Evolutionary conservation across 2,797 vertebrate genomes (phyloP).

Genomic region (Nyctibius grandis): DNA sequence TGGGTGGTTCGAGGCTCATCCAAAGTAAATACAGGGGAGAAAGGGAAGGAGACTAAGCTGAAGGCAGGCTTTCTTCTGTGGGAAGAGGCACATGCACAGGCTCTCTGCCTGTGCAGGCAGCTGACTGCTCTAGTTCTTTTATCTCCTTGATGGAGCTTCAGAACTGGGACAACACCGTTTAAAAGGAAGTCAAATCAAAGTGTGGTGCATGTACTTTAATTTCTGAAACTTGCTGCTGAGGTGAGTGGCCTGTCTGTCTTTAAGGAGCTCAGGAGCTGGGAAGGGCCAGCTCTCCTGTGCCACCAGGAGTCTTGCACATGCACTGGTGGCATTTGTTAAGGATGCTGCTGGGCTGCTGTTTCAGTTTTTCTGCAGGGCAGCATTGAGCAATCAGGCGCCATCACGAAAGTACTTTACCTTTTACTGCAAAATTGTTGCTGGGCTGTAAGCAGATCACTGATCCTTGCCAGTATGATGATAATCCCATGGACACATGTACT

Average conservation of each 20-base stretch:
- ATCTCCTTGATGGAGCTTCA: background rate
- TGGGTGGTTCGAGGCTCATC: background rate
- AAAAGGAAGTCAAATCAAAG: background rate
- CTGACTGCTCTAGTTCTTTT: conserved; percentile 42
- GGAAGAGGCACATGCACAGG: background rate
- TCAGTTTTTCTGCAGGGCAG: background rate
- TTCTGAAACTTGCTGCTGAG: background rate
- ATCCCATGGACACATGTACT: background rate
- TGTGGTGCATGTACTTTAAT: background rate
- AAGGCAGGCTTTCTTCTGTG: background rate
- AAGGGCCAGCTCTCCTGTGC: background rate
- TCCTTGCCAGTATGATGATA: background rate
- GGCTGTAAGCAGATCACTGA: background rate
- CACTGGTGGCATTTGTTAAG: background rate
- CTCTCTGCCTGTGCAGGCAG: too few species aligned
- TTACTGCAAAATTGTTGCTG: background rate
- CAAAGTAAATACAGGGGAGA: background rate
- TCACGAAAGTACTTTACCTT: background rate
- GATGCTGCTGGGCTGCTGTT: background rate
- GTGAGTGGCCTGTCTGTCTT: background rate
- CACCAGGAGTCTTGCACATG: background rate
- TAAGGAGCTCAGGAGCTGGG: background rate
- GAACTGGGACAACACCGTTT: background rate
- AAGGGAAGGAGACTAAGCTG: background rate
- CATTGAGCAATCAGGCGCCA: background rate